A percentile compares a stretch with the other conserved stretches of the same genome.
phyloP scores from a whole-genome alignment of 2,113 vertebrate species.

The Taurulus bubalis region DNA sequence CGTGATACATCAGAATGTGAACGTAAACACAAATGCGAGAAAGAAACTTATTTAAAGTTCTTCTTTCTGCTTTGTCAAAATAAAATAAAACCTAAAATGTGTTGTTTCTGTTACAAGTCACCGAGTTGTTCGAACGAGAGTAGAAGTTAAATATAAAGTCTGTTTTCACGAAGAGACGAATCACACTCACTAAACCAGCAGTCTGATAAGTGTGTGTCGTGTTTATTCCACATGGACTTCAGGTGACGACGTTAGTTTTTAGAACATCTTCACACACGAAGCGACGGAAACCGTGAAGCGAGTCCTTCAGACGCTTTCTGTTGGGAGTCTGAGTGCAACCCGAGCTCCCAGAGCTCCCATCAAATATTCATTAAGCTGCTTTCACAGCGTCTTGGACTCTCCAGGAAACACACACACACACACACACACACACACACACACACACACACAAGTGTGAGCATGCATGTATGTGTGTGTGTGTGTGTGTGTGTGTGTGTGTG shows the following conservation, averaged over 20 bases:
- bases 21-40: too few relatives aligned
- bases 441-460: too few relatives aligned
- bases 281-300: background rate
- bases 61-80: too few relatives aligned
- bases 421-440: background rate
- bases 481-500: too few relatives aligned
- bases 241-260: background rate
- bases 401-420: constrained; percentile 32
- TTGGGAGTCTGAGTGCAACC: constrained; percentile 38
- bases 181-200: background rate
- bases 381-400: constrained; percentile 48
- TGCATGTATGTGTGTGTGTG: too few relatives aligned
- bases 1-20: too few relatives aligned
- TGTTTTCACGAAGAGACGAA: background rate
- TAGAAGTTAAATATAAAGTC: too few relatives aligned
- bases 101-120: too few relatives aligned
- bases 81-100: background rate
- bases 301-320: constrained; percentile 13
- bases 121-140: too few relatives aligned
- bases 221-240: background rate
- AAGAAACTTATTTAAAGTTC: too few relatives aligned
- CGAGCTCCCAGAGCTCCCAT: constrained; percentile 48
- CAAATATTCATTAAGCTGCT: constrained; percentile 68
- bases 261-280: background rate
- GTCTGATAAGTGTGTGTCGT: too few relatives aligned